A percentile compares a stretch with the other conserved stretches of the same genome.
These are phyloP conservation scores for Alligator sinensis DNA, from an alignment of 2,113 vertebrate species.

Conservation along the genomic window DNA sequence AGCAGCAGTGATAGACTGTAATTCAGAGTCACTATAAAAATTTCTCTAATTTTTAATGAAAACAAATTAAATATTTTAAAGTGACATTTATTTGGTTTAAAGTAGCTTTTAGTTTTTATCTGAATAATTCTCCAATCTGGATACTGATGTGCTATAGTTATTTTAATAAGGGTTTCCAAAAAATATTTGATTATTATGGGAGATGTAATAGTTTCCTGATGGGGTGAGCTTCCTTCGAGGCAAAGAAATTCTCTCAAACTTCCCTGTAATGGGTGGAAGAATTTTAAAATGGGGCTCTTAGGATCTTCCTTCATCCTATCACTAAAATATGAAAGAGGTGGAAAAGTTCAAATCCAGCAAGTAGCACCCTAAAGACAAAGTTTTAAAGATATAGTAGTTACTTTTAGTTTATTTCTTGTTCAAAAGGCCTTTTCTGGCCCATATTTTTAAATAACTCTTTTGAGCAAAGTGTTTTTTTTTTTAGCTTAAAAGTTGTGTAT, in stretches of 20 bases:
- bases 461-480: background rate
- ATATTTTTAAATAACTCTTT: background rate
- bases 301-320: background rate
- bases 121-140: background rate
- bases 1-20: background rate
- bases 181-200: background rate
- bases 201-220: background rate
- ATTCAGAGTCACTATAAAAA: background rate
- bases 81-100: background rate
- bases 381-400: background rate
- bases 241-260: background rate
- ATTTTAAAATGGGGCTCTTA: background rate
- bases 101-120: background rate
- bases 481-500: conserved; percentile 24
- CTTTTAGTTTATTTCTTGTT: background rate
- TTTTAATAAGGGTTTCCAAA: background rate
- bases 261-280: background rate
- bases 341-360: background rate
- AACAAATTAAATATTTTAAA: background rate
- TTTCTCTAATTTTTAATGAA: background rate
- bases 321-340: background rate
- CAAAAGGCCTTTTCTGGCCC: background rate
- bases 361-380: background rate
- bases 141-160: background rate
- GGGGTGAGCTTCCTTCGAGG: background rate